phyloP scores from a whole-genome alignment of 2,888 invertebrate species.

The Cryptus armator region DNA sequence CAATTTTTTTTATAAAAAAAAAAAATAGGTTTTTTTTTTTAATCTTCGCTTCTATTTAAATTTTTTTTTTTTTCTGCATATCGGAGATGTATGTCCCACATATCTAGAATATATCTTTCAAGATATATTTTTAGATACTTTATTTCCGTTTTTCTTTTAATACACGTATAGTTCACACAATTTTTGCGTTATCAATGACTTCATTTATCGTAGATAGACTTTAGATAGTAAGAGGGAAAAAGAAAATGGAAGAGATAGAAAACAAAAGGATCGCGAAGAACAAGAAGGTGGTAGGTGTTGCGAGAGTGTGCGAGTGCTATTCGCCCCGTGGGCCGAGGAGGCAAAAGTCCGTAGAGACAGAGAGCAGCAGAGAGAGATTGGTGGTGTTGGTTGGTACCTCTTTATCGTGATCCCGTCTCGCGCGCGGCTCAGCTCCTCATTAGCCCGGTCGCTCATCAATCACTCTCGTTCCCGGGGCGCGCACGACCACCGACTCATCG shows the following conservation, averaged over 20 bases:
- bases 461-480: conserved; percentile 77
- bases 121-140: neutral
- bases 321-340: neutral
- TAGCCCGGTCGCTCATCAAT: conserved; percentile 85
- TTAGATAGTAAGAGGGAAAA: no score
- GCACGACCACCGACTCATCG: conserved; percentile 83
- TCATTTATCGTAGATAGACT: no score
- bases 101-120: no score
- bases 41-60: no score
- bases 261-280: neutral
- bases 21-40: no score
- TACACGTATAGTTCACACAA: no score
- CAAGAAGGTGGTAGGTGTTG: conserved; percentile 4
- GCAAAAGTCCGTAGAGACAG: conserved; percentile 9
- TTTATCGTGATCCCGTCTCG: conserved; percentile 85
- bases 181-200: no score
- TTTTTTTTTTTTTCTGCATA: no score
- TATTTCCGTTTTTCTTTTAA: neutral
- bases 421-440: conserved; percentile 84
- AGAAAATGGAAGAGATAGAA: neutral
- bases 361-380: conserved; percentile 15
- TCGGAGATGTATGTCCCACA: no score
- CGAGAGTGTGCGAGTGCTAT: conserved; percentile 33
- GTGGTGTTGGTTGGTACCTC: conserved; percentile 80
- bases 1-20: no score